Percentiles rank a stretch among this genome's conserved stretches.
Evolutionary conservation across 2,113 vertebrate species (phyloP).

Genomic region (Equus quagga): DNA sequence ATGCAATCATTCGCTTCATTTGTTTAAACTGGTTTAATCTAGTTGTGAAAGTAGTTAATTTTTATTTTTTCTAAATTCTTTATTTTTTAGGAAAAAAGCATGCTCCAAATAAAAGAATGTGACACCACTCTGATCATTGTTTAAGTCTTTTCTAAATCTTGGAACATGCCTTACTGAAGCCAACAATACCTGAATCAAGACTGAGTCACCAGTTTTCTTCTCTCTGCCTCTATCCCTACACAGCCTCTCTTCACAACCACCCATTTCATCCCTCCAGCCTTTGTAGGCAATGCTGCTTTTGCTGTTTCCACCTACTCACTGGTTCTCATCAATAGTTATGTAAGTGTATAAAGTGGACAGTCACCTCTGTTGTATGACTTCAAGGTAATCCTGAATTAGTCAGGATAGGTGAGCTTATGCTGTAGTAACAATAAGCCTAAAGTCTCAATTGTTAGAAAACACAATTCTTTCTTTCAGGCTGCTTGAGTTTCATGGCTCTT

Average conservation of each 20-base stretch:
- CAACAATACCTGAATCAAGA: not conserved
- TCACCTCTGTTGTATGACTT: not conserved
- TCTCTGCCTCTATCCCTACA: accelerated
- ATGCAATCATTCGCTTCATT: not conserved
- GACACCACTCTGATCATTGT: not conserved
- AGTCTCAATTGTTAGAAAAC: not conserved
- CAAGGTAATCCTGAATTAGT: not conserved
- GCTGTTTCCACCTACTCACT: not conserved
- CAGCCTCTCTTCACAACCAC: not conserved
- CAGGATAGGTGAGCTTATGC: not conserved
- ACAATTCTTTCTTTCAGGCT: not conserved
- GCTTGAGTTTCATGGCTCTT: not conserved
- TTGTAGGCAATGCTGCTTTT: not conserved
- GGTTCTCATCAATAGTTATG: not conserved
- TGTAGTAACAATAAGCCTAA: not conserved
- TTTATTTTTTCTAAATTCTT: not conserved
- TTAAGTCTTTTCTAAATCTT: not conserved
- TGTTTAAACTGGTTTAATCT: not conserved
- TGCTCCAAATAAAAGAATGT: not conserved
- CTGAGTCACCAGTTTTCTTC: not conserved
- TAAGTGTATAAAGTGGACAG: not conserved
- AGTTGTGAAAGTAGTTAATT: not conserved
- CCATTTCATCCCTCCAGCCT: not conserved
- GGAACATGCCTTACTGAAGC: not conserved
- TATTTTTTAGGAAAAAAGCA: not conserved